Conservation (phyloP, 2,797 vertebrate genomes). For the Helostoma temminkii region DNA sequence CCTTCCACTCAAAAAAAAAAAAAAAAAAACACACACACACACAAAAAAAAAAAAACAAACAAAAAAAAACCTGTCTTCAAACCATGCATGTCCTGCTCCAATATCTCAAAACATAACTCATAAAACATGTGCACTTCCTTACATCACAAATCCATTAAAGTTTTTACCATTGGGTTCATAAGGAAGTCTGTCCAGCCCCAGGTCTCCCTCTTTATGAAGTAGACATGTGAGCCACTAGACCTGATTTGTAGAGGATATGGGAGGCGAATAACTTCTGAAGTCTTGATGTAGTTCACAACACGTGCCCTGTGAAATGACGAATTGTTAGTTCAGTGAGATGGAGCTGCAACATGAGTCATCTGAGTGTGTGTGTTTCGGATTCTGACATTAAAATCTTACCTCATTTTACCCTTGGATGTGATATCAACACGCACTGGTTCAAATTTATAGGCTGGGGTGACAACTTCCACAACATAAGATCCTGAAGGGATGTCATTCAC, state of each 20-base stretch:
- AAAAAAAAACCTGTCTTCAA: too few relatives aligned
- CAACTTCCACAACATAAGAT: constrained; percentile 95
- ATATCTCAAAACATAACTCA: not conserved
- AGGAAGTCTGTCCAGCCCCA: constrained; percentile 99
- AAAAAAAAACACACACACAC: too few relatives aligned
- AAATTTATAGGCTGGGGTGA: constrained; percentile 93
- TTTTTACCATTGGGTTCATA: constrained; percentile 98
- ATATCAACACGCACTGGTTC: constrained; percentile 97
- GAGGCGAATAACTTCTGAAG: constrained; percentile 94
- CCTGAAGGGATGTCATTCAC: constrained; percentile 97
- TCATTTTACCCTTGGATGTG: constrained; percentile 99
- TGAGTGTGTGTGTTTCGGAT: fast-evolving
- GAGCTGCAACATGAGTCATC: not conserved
- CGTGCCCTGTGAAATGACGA: constrained; percentile 86
- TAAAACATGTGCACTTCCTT: not conserved
- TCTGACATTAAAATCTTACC: constrained; percentile 76
- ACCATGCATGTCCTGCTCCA: too few relatives aligned
- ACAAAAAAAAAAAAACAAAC: too few relatives aligned
- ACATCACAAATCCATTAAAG: not conserved
- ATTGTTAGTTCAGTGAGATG: not conserved
- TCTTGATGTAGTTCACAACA: constrained; percentile 97
- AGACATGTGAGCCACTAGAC: constrained; percentile 90
- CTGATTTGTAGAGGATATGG: constrained; percentile 96
- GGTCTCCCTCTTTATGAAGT: constrained; percentile 97
- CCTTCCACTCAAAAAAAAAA: too few relatives aligned